Conservation (phyloP, 2,113 vertebrate species). For the Craseonycteris thonglongyai region DNA sequence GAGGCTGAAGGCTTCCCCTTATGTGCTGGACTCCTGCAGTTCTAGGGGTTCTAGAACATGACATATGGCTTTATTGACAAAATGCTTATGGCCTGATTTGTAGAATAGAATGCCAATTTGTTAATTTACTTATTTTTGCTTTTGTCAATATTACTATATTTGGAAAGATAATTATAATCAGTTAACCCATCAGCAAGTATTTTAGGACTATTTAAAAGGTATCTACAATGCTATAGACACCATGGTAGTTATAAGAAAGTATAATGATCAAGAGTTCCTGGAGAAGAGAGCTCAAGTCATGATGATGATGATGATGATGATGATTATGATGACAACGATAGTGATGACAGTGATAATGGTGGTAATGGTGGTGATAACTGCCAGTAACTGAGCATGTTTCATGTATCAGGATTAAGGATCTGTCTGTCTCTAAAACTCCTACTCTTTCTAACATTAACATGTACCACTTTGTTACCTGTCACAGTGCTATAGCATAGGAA, state of each 20-base stretch:
- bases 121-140: neutral
- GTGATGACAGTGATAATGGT: neutral
- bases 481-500: neutral
- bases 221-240: neutral
- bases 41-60: neutral
- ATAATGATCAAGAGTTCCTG: neutral
- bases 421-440: neutral
- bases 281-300: neutral
- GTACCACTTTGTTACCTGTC: neutral
- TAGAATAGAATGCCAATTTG: neutral
- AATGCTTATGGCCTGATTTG: neutral
- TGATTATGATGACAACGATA: accelerated
- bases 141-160: neutral
- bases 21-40: neutral
- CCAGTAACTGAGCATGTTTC: neutral
- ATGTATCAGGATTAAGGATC: neutral
- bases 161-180: neutral
- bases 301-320: neutral
- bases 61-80: neutral
- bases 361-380: neutral
- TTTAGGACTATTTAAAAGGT: neutral
- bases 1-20: neutral
- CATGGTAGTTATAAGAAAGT: neutral
- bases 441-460: neutral
- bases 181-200: neutral